Conservation (phyloP, 2,797 vertebrate genomes). For the Enteromius afrohamiltoni region DNA sequence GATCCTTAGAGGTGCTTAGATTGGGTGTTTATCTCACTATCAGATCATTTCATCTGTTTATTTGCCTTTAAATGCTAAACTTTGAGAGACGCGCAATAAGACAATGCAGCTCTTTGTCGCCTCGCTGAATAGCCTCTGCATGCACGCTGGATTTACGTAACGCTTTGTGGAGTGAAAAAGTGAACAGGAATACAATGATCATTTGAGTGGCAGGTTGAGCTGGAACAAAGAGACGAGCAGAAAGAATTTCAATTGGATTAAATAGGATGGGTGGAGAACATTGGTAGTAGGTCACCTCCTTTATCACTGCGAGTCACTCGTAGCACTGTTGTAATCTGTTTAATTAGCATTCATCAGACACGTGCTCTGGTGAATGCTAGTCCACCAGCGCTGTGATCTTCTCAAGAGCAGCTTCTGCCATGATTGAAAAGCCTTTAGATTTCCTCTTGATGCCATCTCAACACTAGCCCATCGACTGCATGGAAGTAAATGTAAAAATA, state of each 20-base stretch:
- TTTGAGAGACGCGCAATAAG: constrained; percentile 42
- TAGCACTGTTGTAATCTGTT: constrained; percentile 72
- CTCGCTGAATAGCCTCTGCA: constrained; percentile 37
- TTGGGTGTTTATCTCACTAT: constrained; percentile 40
- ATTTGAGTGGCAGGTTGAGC: constrained; percentile 57
- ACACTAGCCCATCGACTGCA: background rate
- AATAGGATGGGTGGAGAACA: constrained; percentile 73
- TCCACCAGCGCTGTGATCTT: constrained; percentile 56
- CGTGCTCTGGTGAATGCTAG: constrained; percentile 45
- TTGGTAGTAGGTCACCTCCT: constrained; percentile 75
- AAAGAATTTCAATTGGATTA: constrained; percentile 75
- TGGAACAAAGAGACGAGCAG: constrained; percentile 60
- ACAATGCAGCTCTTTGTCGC: constrained; percentile 22
- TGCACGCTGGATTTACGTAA: constrained; percentile 50
- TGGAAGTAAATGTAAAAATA: background rate
- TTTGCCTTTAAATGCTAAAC: constrained; percentile 40
- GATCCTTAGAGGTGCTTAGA: background rate
- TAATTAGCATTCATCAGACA: constrained; percentile 73
- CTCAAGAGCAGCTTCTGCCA: constrained; percentile 46
- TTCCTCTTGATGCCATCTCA: constrained; percentile 45
- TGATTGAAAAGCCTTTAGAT: constrained; percentile 70
- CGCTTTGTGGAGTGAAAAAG: constrained; percentile 39
- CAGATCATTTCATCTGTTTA: constrained; percentile 32
- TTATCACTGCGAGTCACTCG: constrained; percentile 72
- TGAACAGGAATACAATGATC: constrained; percentile 44